These are phyloP conservation scores for Globodera rostochiensis DNA, from an alignment of 1,140 invertebrate genomes.

Conservation along the genomic window DNA sequence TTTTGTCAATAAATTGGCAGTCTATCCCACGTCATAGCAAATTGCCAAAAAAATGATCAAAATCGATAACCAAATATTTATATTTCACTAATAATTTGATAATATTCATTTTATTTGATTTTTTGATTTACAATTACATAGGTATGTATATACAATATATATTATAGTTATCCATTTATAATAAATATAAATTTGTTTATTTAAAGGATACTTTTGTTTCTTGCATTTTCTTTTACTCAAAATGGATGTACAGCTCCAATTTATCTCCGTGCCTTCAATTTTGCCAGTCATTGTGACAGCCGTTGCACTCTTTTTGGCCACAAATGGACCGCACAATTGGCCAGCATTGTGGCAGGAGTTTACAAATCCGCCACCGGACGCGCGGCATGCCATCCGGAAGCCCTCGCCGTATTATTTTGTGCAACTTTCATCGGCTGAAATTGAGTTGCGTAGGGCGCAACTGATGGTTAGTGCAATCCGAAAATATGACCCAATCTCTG, in stretches of 20 bases:
- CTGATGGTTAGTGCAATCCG: neutral
- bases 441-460: neutral
- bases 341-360: constrained; percentile 13
- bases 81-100: no score
- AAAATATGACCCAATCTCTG: neutral
- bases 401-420: neutral
- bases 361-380: constrained; percentile 17
- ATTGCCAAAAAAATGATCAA: no score
- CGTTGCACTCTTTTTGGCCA: constrained; percentile 24
- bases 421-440: neutral
- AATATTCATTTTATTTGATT: no score
- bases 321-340: constrained; percentile 22
- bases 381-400: constrained; percentile 21
- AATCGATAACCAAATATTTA: no score
- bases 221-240: neutral
- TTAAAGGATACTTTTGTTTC: neutral
- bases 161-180: no score
- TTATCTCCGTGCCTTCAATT: constrained; percentile 3
- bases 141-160: no score
- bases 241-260: constrained; percentile 8
- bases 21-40: no score
- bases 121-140: no score
- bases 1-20: no score
- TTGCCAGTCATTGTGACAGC: constrained; percentile 13
- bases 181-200: no score